These are phyloP conservation scores for Caenorhabditis doughertyi DNA, from an alignment of 2,888 invertebrate species.

Conservation along the genomic window DNA sequence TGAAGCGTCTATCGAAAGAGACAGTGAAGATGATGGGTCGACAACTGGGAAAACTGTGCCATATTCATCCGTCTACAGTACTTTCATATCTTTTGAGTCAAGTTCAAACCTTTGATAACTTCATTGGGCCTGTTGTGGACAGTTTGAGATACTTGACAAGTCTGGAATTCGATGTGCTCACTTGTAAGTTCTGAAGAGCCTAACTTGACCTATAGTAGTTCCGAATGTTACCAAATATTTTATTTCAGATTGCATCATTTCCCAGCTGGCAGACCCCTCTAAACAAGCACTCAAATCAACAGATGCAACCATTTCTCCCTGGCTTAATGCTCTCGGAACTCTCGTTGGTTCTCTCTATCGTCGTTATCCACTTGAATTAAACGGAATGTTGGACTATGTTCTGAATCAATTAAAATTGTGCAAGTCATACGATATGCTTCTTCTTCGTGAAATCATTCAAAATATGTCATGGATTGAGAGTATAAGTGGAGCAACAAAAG, in stretches of 20 bases:
- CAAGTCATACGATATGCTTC: slow-evolving; percentile 90
- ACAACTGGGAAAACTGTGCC: slow-evolving; percentile 95
- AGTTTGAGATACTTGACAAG: slow-evolving; percentile 96
- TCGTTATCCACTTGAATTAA: slow-evolving; percentile 93
- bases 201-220: too few species aligned
- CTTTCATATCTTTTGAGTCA: slow-evolving; percentile 91
- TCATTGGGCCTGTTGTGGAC: slow-evolving; percentile 96
- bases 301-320: slow-evolving; percentile 90
- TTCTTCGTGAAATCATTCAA: slow-evolving; percentile 97
- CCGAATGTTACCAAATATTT: too few species aligned
- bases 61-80: slow-evolving; percentile 94
- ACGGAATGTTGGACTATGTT: slow-evolving; percentile 95
- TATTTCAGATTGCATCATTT: slow-evolving; percentile 90
- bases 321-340: slow-evolving; percentile 88
- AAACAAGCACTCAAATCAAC: slow-evolving; percentile 90
- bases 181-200: slow-evolving; percentile 85
- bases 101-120: slow-evolving; percentile 94
- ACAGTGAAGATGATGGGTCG: slow-evolving; percentile 97
- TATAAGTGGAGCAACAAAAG: slow-evolving; percentile 95
- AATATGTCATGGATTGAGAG: slow-evolving; percentile 99
- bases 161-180: slow-evolving; percentile 95
- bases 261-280: slow-evolving; percentile 90
- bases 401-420: slow-evolving; percentile 96
- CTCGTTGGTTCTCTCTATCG: slow-evolving; percentile 97
- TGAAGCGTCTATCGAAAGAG: slow-evolving; percentile 96